Base-by-base conservation (phyloP, 2,888 invertebrate species). In the Cataglyphis altisquamis region DNA sequence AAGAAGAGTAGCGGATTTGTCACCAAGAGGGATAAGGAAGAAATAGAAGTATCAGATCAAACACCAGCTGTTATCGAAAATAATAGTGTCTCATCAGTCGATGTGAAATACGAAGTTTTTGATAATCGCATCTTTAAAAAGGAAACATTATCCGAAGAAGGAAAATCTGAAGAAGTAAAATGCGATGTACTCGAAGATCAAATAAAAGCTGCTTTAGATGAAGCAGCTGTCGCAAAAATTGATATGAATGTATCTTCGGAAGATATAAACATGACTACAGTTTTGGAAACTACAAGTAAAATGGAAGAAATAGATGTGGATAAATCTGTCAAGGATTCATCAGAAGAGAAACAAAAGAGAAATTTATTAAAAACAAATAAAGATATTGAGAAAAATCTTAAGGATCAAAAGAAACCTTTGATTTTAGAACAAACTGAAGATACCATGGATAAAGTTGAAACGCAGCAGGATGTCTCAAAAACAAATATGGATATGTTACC, bases 401-500 rank as follows among this genome's bases (percentile, higher is more conserved):
- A 82, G 55, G 74, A 82, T 81, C 1, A 68, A 6, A 62, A 32
- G 21, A 52, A 84, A 60, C 29, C 66, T 21, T 55, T 39, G 9
- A 66, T 9, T 15, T 32, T 72, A 52, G 48, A 72, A 29, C 78
- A 66, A 62, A 6, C 62, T 5, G 84, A 86, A 77, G 3, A 66
- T 73, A 52, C 32, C 18, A 8, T 62, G 9, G 77, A 84, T 48
- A 87, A 85, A 55, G 57, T 72, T 64, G 21, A 68, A 52, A 5
- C 55, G 18, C 83, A 77, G 39, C 41, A 25, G 29, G 87, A 87
- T 45, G 8, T 45, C 4, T 45, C 55, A 48, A 90, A 89, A 74
- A 64, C 78, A 15, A 63, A 64, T 52, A 77, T 91, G 29, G 92
- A 94, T 10, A 92, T 92, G 80, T 74, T 94, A 8, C 94, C 94